Conservation (phyloP, 2,888 invertebrate genomes). For the Lycocerus yunnanus region DNA sequence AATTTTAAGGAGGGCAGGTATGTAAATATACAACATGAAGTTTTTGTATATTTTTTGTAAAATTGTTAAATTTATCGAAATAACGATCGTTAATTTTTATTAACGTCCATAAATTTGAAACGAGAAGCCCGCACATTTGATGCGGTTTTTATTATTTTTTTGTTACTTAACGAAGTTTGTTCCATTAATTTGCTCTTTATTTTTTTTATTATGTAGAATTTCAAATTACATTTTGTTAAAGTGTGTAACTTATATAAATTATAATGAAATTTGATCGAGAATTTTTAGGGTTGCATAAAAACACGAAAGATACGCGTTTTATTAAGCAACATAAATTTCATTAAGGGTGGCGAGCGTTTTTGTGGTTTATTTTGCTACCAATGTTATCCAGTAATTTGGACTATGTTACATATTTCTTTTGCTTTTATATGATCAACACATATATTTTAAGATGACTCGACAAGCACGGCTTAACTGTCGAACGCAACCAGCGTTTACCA, state of each 20-base stretch:
- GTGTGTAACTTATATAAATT: background rate
- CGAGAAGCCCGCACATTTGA: background rate
- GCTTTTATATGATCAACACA: conserved; percentile 3
- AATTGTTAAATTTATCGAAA: background rate
- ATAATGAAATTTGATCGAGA: conserved; percentile 8
- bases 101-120: background rate
- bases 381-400: conserved; percentile 17
- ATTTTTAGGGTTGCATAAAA: conserved; percentile 20
- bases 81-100: background rate
- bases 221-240: background rate
- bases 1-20: no score
- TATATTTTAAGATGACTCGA: conserved; percentile 4
- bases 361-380: conserved; percentile 16
- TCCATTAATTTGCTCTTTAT: background rate
- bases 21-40: no score
- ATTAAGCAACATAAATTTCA: conserved; percentile 30
- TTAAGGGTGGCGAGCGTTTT: conserved; percentile 27
- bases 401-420: conserved; percentile 21
- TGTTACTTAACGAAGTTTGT: background rate
- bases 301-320: conserved; percentile 18
- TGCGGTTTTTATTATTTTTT: background rate
- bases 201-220: background rate
- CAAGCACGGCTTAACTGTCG: background rate
- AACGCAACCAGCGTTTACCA: no score
- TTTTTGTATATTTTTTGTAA: background rate